Evolutionary conservation across 2,113 vertebrate species (phyloP).

Genomic region (Trematomus loennbergii): DNA sequence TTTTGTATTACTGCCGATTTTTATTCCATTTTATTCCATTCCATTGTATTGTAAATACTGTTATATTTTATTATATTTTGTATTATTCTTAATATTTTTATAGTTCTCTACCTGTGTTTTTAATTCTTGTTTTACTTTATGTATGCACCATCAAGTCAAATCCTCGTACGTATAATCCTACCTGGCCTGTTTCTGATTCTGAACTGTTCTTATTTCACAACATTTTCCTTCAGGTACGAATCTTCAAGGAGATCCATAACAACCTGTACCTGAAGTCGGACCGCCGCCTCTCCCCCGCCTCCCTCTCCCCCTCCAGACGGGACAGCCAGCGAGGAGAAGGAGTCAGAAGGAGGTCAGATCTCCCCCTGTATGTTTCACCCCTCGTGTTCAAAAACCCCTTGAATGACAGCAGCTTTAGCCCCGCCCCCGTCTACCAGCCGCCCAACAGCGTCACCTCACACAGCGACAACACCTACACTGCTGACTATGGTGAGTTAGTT

Average conservation of each 20-base stretch:
- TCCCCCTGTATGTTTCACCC: conserved; percentile 37
- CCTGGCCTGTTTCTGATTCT: no score
- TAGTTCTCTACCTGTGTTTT: no score
- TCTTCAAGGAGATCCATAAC: conserved; percentile 89
- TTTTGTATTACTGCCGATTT: no score
- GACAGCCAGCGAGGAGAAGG: conserved; percentile 58
- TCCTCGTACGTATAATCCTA: no score
- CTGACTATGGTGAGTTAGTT: conserved; percentile 31
- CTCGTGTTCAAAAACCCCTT: conserved; percentile 27
- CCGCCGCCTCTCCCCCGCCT: conserved; percentile 61
- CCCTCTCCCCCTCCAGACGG: conserved; percentile 52
- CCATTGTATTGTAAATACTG: no score
- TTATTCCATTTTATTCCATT: no score
- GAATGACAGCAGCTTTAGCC: background rate
- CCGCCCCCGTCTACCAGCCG: conserved; percentile 28
- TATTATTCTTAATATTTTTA: no score
- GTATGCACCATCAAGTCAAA: no score
- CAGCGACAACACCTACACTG: conserved; percentile 2
- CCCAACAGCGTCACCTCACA: conserved; percentile 33
- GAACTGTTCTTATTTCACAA: background rate
- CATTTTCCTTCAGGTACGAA: conserved; percentile 82
- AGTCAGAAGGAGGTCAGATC: conserved; percentile 45
- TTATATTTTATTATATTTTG: no score
- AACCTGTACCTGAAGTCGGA: conserved; percentile 84
- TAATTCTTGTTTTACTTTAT: no score